These are phyloP conservation scores for Diarsia mendica DNA, from an alignment of 2,888 invertebrate species.

Conservation along the genomic window DNA sequence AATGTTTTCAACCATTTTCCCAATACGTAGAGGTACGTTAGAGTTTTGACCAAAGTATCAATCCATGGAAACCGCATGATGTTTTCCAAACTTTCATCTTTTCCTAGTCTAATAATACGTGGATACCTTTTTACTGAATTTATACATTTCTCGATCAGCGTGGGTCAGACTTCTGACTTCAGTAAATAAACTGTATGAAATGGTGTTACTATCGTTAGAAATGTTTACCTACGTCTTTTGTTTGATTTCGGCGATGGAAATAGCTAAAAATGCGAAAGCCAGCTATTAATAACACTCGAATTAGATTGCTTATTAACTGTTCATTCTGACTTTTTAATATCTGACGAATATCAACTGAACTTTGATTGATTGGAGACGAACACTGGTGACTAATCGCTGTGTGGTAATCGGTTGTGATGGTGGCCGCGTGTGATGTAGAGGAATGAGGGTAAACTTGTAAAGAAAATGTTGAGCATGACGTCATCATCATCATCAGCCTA, in stretches of 20 bases:
- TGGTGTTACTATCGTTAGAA: slow-evolving; percentile 53
- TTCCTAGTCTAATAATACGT: slow-evolving; percentile 2
- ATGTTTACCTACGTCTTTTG: slow-evolving; percentile 54
- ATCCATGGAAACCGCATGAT: background rate
- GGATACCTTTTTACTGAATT: slow-evolving; percentile 38
- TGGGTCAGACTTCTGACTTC: slow-evolving; percentile 40
- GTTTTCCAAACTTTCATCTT: slow-evolving; percentile 15
- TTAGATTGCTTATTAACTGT: slow-evolving; percentile 39
- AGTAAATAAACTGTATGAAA: slow-evolving; percentile 52
- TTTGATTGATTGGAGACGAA: slow-evolving; percentile 15
- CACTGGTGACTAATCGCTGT: background rate
- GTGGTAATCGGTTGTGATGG: background rate
- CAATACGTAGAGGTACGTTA: background rate
- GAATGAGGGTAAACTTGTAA: background rate
- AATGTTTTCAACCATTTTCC: background rate
- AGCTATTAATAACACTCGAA: slow-evolving; percentile 46
- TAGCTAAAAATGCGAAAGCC: slow-evolving; percentile 49
- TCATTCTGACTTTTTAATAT: slow-evolving; percentile 4
- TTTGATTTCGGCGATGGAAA: slow-evolving; percentile 47
- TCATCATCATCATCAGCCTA: no score
- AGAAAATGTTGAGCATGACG: background rate
- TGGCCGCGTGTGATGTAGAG: no score
- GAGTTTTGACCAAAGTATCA: background rate
- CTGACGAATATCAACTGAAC: slow-evolving; percentile 14
- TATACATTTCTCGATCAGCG: slow-evolving; percentile 37